phyloP scores from a whole-genome alignment of 2,113 vertebrate species.

The Gymnogyps californianus region DNA sequence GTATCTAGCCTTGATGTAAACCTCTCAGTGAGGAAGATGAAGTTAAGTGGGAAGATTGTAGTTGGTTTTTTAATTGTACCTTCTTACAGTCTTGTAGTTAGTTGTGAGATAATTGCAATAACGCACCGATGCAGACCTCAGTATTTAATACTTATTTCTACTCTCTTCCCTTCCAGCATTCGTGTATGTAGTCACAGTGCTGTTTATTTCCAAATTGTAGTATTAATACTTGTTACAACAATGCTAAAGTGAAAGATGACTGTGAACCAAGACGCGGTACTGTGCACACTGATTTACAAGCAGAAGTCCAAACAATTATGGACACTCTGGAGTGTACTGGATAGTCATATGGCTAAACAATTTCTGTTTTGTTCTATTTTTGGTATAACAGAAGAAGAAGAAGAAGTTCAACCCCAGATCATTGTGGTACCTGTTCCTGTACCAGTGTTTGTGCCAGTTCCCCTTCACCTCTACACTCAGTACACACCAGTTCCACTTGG shows the following conservation, averaged over 20 bases:
- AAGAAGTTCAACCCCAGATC: constrained; percentile 72
- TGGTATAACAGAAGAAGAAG: constrained; percentile 42
- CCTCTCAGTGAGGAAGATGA: neutral
- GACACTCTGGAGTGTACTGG: neutral
- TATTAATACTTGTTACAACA: neutral
- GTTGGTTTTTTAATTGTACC: neutral
- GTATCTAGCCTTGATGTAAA: neutral
- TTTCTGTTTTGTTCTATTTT: neutral
- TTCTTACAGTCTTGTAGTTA: neutral
- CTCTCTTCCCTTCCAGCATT: neutral
- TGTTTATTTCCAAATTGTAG: neutral
- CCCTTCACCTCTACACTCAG: constrained; percentile 94
- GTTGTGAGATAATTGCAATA: neutral
- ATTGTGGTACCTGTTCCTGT: constrained; percentile 90
- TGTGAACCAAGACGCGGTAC: neutral
- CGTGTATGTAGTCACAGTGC: neutral
- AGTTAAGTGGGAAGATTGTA: neutral
- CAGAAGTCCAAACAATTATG: neutral
- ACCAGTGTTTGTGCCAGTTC: constrained; percentile 91
- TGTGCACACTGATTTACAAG: neutral
- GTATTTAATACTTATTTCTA: neutral
- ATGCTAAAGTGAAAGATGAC: neutral
- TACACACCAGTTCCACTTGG: constrained; percentile 85
- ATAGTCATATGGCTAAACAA: neutral
- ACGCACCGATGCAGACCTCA: neutral